These are phyloP conservation scores for Lacerta viridis DNA, from an alignment of 2,797 vertebrate species.

Conservation along the genomic window DNA sequence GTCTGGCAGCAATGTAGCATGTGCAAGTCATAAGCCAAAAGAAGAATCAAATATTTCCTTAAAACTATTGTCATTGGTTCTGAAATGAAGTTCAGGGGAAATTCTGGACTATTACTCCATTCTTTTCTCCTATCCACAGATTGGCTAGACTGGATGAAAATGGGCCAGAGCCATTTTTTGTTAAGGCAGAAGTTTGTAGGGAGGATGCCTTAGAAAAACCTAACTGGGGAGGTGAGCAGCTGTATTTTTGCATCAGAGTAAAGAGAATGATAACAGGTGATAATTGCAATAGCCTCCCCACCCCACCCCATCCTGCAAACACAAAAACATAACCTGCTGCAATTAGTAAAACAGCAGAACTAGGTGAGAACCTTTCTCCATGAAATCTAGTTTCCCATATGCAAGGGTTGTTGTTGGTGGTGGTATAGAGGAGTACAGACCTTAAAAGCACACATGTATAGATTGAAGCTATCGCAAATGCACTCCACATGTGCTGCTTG, in stretches of 20 bases:
- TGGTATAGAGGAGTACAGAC: not conserved
- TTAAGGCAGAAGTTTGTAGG: not conserved
- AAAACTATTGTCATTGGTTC: not conserved
- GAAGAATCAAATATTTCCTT: constrained; percentile 8
- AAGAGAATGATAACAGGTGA: not conserved
- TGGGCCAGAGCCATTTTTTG: not conserved
- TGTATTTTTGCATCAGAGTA: not conserved
- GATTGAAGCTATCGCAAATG: not conserved
- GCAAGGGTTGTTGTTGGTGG: not conserved
- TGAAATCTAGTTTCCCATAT: not conserved
- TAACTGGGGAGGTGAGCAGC: not conserved
- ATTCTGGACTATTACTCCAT: not conserved
- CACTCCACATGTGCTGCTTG: not conserved
- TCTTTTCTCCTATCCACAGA: not conserved
- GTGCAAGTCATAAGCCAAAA: not conserved
- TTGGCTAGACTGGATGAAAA: not conserved
- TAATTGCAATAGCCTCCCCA: not conserved
- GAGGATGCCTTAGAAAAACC: not conserved
- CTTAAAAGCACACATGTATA: not conserved
- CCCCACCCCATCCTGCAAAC: too few species aligned
- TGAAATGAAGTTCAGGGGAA: not conserved
- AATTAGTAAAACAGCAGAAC: not conserved
- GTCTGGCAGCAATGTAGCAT: not conserved
- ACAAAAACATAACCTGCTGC: not conserved
- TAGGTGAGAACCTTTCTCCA: not conserved